phyloP scores from a whole-genome alignment of 1,140 invertebrate species.

The Neuroterus valhalla region DNA sequence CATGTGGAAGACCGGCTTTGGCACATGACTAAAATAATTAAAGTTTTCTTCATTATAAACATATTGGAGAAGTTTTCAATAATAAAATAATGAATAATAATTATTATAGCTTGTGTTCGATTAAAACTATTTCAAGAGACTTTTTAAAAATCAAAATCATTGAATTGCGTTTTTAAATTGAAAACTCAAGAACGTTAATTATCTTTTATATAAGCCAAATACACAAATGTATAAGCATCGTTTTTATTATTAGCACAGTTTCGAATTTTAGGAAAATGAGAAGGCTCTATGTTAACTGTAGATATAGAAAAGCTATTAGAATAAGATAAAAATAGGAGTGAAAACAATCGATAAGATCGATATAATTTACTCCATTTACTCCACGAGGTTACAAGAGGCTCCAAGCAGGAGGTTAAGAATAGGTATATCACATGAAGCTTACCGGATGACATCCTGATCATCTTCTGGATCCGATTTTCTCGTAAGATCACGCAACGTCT shows the following conservation, averaged over 20 bases:
- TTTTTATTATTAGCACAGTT: no score
- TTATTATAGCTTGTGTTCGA: no score
- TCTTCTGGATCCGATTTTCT: slow-evolving; percentile 78
- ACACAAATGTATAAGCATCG: slow-evolving; percentile 21
- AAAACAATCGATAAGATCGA: slow-evolving; percentile 47
- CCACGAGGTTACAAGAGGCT: slow-evolving; percentile 5
- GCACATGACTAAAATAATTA: slow-evolving; percentile 75
- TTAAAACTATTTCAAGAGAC: not conserved
- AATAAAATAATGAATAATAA: no score
- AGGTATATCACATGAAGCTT: slow-evolving; percentile 51
- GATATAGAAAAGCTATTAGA: slow-evolving; percentile 22
- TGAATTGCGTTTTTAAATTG: slow-evolving; percentile 11
- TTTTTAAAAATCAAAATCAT: not conserved
- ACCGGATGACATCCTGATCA: slow-evolving; percentile 77
- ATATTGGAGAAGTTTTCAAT: not conserved
- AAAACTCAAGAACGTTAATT: not conserved
- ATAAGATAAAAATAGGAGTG: slow-evolving; percentile 40
- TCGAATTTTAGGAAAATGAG: not conserved
- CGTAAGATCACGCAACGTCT: slow-evolving; percentile 80
- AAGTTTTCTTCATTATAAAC: slow-evolving; percentile 8
- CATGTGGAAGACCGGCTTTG: slow-evolving; percentile 83
- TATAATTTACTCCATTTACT: no score
- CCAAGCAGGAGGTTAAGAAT: slow-evolving; percentile 16
- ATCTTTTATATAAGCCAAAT: slow-evolving; percentile 21
- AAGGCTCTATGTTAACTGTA: not conserved